Conservation (phyloP, 1,140 invertebrate genomes). For the Hermatobates lingyangjiaoensis region DNA sequence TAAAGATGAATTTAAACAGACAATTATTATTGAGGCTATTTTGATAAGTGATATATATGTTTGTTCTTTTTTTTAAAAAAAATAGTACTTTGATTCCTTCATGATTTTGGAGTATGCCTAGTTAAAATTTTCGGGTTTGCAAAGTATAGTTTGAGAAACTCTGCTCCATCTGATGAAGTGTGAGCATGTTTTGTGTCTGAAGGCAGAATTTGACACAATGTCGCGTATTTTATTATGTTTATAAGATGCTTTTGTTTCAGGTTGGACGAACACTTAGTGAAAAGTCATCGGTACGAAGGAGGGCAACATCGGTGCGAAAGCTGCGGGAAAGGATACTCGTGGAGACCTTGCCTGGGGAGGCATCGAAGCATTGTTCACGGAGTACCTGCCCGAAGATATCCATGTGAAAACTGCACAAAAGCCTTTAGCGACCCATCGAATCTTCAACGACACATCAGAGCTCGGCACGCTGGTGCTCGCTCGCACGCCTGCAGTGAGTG, state of each 20-base stretch:
- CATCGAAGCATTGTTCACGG: conserved; percentile 67
- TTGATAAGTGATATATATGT: too few species aligned
- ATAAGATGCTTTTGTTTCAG: conserved; percentile 30
- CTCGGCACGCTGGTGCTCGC: conserved; percentile 77
- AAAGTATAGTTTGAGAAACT: too few species aligned
- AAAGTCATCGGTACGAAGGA: conserved; percentile 49
- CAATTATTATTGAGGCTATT: too few species aligned
- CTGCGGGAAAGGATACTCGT: conserved; percentile 65
- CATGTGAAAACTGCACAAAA: conserved; percentile 87
- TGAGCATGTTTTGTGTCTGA: too few species aligned
- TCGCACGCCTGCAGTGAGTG: conserved; percentile 93
- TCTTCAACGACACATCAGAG: conserved; percentile 79
- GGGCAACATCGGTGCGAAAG: conserved; percentile 66
- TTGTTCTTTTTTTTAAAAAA: too few species aligned
- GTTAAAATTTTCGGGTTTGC: too few species aligned
- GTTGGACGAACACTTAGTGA: conserved; percentile 60
- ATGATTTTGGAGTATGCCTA: too few species aligned
- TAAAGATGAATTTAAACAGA: too few species aligned
- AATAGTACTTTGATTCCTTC: too few species aligned
- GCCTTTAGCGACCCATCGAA: conserved; percentile 89
- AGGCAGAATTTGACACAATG: too few species aligned
- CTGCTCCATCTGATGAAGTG: too few species aligned
- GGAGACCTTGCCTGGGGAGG: conserved; percentile 57
- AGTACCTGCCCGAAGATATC: conserved; percentile 49
- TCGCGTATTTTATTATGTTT: neutral